These are phyloP conservation scores for Larimichthys crocea DNA, from an alignment of 2,113 vertebrate genomes.

Conservation along the genomic window DNA sequence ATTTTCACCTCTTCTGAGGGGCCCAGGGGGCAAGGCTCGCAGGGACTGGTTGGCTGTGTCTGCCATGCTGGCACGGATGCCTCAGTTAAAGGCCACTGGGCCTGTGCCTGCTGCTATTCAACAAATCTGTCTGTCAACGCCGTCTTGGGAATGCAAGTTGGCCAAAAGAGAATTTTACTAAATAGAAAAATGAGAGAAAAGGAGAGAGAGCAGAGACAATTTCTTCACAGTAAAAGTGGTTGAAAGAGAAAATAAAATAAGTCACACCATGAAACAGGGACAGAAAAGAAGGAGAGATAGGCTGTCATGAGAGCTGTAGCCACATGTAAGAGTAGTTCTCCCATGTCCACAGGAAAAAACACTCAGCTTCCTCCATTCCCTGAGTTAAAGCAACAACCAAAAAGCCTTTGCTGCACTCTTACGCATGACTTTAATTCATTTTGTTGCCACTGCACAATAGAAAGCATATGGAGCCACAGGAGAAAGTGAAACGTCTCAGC, in stretches of 20 bases:
- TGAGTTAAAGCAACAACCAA: conserved; percentile 7
- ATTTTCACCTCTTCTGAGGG: conserved; percentile 40
- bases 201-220: conserved; percentile 8
- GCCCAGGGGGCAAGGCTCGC: conserved; percentile 18
- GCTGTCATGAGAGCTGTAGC: conserved; percentile 17
- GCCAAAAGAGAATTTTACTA: conserved; percentile 23
- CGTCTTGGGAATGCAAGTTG: conserved; percentile 22
- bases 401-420: neutral
- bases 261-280: neutral
- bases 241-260: conserved; percentile 14
- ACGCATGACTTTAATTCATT: neutral
- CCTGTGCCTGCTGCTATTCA: conserved; percentile 43
- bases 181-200: conserved; percentile 23
- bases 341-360: conserved; percentile 48
- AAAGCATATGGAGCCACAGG: conserved; percentile 18
- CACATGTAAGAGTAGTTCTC: conserved; percentile 30
- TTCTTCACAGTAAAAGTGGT: conserved; percentile 9
- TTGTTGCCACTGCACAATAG: neutral
- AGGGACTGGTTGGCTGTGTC: conserved; percentile 30
- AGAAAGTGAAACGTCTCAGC: neutral
- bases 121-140: conserved; percentile 55
- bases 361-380: conserved; percentile 29
- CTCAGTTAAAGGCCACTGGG: conserved; percentile 52
- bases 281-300: conserved; percentile 31
- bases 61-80: conserved; percentile 48